A percentile compares a stretch with the other conserved stretches of the same genome.
phyloP scores from a whole-genome alignment of 2,888 invertebrate species.

The Cyaniris semiargus region DNA sequence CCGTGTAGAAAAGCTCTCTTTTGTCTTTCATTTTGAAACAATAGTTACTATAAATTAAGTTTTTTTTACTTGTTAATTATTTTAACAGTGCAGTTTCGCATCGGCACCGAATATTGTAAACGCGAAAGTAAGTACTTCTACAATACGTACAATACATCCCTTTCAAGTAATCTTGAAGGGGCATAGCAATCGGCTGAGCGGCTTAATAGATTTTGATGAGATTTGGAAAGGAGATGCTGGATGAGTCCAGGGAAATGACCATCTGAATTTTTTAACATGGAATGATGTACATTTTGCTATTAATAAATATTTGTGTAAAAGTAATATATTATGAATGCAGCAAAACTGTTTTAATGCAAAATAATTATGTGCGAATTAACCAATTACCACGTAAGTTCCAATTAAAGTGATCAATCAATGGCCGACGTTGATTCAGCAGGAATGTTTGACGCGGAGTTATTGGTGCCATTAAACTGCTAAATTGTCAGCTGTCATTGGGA shows the following conservation, averaged over 20 bases:
- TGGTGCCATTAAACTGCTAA: conserved; percentile 39
- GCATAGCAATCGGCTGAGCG: too few relatives aligned
- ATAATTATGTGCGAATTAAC: background rate
- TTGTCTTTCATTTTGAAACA: background rate
- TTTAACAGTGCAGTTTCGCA: background rate
- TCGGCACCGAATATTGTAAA: background rate
- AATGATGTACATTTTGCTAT: too few relatives aligned
- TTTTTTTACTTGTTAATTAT: background rate
- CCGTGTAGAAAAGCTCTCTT: background rate
- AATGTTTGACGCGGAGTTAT: conserved; percentile 43
- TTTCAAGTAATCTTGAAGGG: too few relatives aligned
- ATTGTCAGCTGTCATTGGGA: conserved; percentile 41
- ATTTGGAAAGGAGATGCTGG: too few relatives aligned
- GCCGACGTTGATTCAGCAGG: conserved; percentile 32
- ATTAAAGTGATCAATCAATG: conserved; percentile 34
- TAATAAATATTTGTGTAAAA: background rate
- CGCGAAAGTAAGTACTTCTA: background rate
- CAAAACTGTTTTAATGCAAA: background rate
- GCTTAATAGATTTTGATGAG: too few relatives aligned
- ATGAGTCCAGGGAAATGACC: too few relatives aligned
- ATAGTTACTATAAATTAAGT: background rate
- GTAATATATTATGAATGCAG: background rate
- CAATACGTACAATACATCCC: too few relatives aligned
- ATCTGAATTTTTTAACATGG: too few relatives aligned
- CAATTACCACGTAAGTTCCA: conserved; percentile 31